A percentile compares a stretch with the other conserved stretches of the same genome.
Evolutionary conservation across 2,113 vertebrate genomes (phyloP).

Genomic region (Corythaixoides concolor): DNA sequence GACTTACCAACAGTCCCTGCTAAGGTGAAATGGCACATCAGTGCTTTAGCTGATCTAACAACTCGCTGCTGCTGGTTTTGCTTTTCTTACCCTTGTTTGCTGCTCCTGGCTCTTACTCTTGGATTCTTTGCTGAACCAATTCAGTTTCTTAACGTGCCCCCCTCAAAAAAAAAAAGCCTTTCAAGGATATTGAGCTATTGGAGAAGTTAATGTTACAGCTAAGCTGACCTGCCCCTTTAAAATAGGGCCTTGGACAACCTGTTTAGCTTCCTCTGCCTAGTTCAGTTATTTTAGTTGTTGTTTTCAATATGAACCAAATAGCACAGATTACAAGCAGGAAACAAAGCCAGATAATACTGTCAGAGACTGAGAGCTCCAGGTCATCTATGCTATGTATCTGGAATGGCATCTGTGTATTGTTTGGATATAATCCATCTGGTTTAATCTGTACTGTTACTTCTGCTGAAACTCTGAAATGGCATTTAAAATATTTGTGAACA

Average conservation of each 20-base stretch:
- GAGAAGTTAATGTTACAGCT: neutral
- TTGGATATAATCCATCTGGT: neutral
- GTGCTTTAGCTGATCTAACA: neutral
- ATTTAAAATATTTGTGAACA: neutral
- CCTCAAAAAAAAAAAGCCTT: neutral
- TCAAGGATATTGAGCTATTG: neutral
- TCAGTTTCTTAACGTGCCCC: neutral
- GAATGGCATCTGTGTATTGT: neutral
- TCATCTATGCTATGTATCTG: neutral
- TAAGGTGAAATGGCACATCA: neutral
- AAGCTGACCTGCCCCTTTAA: neutral
- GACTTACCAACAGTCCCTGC: neutral
- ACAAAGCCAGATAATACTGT: neutral
- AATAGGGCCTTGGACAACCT: neutral
- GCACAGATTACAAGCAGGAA: neutral
- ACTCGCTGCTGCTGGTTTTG: neutral
- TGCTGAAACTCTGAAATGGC: neutral
- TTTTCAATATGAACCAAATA: neutral
- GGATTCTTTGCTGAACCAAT: neutral
- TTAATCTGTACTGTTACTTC: neutral
- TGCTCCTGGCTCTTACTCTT: neutral
- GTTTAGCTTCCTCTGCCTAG: neutral
- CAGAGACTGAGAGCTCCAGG: neutral
- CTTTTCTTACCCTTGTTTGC: neutral
- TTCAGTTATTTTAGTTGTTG: neutral